phyloP scores from a whole-genome alignment of 35 echinoderm and acorn worm genomes.

The Amphiura filiformis region DNA sequence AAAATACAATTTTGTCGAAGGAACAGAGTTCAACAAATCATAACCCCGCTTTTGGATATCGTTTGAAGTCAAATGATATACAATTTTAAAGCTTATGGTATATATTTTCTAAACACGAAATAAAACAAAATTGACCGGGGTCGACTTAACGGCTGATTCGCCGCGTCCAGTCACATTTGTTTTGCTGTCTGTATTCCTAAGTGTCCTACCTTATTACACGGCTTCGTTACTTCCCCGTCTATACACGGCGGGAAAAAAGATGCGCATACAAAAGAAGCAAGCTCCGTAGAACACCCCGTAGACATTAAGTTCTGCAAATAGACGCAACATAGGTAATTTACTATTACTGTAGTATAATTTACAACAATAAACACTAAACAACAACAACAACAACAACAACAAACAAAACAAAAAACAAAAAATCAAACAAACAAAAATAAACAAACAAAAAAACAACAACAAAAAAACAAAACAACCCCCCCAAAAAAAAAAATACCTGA shows the following conservation, averaged over 20 bases:
- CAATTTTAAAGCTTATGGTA: too few relatives aligned
- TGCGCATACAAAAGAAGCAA: not conserved
- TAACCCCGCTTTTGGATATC: too few relatives aligned
- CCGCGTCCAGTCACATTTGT: too few relatives aligned
- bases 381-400: not conserved
- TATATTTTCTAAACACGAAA: too few relatives aligned
- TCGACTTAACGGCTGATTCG: too few relatives aligned
- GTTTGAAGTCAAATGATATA: too few relatives aligned
- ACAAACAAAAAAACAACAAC: not conserved
- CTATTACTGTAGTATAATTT: not conserved
- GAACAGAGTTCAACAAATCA: too few relatives aligned
- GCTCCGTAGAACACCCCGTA: not conserved
- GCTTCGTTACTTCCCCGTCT: not conserved
- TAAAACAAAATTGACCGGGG: too few relatives aligned
- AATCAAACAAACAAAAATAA: not conserved
- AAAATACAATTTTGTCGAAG: too few relatives aligned
- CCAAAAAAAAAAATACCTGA: not conserved
- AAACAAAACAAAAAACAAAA: not conserved
- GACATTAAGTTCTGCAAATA: not conserved
- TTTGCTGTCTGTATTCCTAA: too few relatives aligned
- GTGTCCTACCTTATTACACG: not conserved
- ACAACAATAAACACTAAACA: not conserved
- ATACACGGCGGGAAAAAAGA: not conserved
- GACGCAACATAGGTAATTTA: too few relatives aligned
- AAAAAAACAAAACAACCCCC: not conserved